Evolutionary conservation across 2,797 vertebrate species (phyloP), one percentile per base, ranked within the genome.

Genomic region (Helicolenus hilgendorfi): DNA sequence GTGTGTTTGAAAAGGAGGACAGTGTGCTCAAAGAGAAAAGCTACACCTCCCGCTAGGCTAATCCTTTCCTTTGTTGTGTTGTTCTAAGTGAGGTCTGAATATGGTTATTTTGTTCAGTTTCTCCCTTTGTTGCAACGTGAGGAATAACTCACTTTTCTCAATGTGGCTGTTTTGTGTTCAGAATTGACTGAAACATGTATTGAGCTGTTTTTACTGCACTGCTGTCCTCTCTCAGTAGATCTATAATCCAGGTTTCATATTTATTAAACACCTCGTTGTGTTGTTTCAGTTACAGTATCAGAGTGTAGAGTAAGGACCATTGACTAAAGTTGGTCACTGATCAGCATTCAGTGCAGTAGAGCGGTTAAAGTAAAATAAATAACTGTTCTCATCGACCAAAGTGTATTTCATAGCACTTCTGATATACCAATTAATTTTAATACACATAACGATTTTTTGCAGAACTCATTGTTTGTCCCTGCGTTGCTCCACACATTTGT

Each of bases 1-100:
- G 24, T 77, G 82, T 83, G 56, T 80, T 68, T 59, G 65, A 91
- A 84, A 83, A 72, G 56, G 53, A 85, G 84, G 55, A 74, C 13
- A 38, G 22, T 77, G 56, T 3, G 60, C 64, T 73, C 29, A 7
- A 62, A 80, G 70, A 81, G 63, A 53, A 55, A 80, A 65, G 67
- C 72, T 77, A 73, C 36, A 70, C 67, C 72, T 71, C 65, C 71
- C 24, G 45, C 69, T 35, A 10, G 2, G 18, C 65, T 89, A 68
- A 79, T 87, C 79, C 68, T 67, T 3, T 4, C 15, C 26, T 83
- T 45, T 72, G 55, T 73, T 56, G 38, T 76, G 58, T 24, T 78
- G 29, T 76, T 72, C 77, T 55, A 22, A 35, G 11, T 36, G 24
- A 68, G 26, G 20, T 56, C 6, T 77, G 9, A 83, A 88, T 80